These are phyloP conservation scores for Aporophyla lueneburgensis DNA, from an alignment of 2,888 invertebrate species.

Conservation along the genomic window DNA sequence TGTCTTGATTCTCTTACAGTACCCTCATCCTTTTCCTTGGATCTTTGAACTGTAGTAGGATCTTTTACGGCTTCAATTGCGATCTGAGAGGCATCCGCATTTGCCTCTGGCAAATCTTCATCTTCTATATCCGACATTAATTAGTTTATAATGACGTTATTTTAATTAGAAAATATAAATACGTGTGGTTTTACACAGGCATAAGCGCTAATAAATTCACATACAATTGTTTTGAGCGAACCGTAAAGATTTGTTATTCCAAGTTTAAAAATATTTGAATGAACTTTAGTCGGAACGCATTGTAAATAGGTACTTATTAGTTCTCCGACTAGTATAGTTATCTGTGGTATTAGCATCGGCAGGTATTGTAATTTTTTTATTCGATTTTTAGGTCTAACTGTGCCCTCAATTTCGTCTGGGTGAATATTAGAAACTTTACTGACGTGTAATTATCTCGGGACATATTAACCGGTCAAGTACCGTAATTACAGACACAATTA, in stretches of 20 bases:
- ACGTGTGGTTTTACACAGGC: constrained; percentile 10
- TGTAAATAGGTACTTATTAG: not conserved
- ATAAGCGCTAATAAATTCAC: constrained; percentile 1
- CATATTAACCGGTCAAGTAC: too few species aligned
- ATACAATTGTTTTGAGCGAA: constrained; percentile 42
- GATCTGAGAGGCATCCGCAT: not conserved
- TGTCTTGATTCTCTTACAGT: constrained; percentile 64
- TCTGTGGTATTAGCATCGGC: not conserved
- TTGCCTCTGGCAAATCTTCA: constrained; percentile 23
- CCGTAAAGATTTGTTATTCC: constrained; percentile 49
- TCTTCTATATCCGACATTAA: constrained; percentile 32
- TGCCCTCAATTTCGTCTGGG: not conserved
- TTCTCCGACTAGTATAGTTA: too few species aligned
- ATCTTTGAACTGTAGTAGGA: constrained; percentile 10
- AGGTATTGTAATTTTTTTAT: not conserved
- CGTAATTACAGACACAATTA: too few species aligned
- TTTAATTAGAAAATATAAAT: not conserved
- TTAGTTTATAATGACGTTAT: not conserved
- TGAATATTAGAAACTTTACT: not conserved
- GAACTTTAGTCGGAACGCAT: not conserved
- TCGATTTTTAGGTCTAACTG: not conserved
- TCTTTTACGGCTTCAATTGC: not conserved
- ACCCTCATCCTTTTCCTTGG: constrained; percentile 72
- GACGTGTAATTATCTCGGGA: too few species aligned
- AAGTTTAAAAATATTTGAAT: constrained; percentile 28